Base-by-base conservation (phyloP, 2,113 vertebrate species). In the Neolamprologus brichardi region DNA sequence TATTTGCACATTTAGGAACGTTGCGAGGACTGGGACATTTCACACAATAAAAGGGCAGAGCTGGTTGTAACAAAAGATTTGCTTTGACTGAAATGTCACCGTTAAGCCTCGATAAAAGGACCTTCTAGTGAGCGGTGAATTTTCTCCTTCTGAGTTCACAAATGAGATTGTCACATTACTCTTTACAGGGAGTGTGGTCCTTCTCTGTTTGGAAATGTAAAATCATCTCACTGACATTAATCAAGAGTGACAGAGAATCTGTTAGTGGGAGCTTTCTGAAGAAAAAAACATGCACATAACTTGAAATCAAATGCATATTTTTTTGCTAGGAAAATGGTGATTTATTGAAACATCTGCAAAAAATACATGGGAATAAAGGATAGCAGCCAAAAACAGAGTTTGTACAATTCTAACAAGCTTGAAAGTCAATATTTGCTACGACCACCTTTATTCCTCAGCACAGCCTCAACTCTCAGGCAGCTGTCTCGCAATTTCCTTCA, bases 61-160 rank as follows among this genome's bases (percentile, higher is more conserved):
- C 79, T 18, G 75, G 34, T 64, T 85, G 30, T 13, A 81, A 83
- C 85, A 85, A 92, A 88, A 67, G 75, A 46, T 54, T 83, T 72
- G 79, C 81, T 85, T 79, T 39, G 56, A 79, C 70, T 88, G 32
- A 91, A 90, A 87, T 85, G 82, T 90, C 85, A 91, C 54, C n/a
- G 62, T 75, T 84, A 53, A 81, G 37, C 20, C 39, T 88, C 28
- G 49, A 79, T 86, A 77, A 89, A 84, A 67, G 9, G n/a, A 52
- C 46, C 60, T 82, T 67, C 41, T 53, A 53, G 64, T 56, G 51
- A 56, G 82, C 7, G 28, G 39, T 32, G 12, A 75, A 56, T 75
- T 52, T 20, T 56, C 34, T 30, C 23, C 23, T 53, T 75, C 11
- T 41, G 39, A 34, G 49, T 54, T 75, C 32, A 58, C 53, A 84